A percentile compares a stretch with the other conserved stretches of the same genome.
Conservation (phyloP, 2,797 vertebrate genomes). For the Sparus aurata region DNA sequence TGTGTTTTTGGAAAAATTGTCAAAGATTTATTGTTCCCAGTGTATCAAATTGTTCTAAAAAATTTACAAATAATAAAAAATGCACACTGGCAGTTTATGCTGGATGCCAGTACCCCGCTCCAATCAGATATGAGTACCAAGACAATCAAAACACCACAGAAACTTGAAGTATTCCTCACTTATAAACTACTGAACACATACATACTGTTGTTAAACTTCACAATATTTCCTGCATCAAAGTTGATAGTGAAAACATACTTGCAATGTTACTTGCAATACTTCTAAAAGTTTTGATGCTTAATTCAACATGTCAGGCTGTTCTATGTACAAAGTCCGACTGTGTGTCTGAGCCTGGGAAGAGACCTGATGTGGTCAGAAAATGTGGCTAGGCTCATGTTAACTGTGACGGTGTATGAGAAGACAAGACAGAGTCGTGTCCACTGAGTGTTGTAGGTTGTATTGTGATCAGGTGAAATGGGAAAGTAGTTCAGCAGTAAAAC, state of each 20-base stretch:
- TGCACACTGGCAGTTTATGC: conserved; percentile 40
- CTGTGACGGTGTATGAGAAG: conserved; percentile 50
- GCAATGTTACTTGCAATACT: conserved; percentile 19
- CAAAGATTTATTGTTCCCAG: conserved; percentile 66
- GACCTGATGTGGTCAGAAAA: conserved; percentile 56
- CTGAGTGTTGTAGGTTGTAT: conserved; percentile 43
- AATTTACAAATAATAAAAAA: conserved; percentile 46
- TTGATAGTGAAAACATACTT: conserved; percentile 32
- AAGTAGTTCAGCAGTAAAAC: conserved; percentile 57
- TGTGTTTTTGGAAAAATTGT: conserved; percentile 49
- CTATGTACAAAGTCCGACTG: conserved; percentile 46
- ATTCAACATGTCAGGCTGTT: conserved; percentile 15
- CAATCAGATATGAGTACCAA: conserved; percentile 53
- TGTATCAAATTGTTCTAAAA: conserved; percentile 53
- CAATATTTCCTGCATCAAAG: conserved; percentile 30
- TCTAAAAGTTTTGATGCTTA: conserved; percentile 35
- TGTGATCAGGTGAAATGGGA: conserved; percentile 61
- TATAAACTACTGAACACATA: conserved; percentile 16
- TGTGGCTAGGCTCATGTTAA: conserved; percentile 51
- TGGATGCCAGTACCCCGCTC: conserved; percentile 13
- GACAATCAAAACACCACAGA: conserved; percentile 46
- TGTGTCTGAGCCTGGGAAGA: conserved; percentile 42
- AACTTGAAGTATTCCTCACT: conserved; percentile 50
- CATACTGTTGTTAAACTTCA: conserved; percentile 17
- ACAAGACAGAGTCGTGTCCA: conserved; percentile 37